A percentile compares a stretch with the other conserved stretches of the same genome.
These are phyloP conservation scores for Temnothorax rugatulus DNA, from an alignment of 2,888 invertebrate species.

Conservation along the genomic window DNA sequence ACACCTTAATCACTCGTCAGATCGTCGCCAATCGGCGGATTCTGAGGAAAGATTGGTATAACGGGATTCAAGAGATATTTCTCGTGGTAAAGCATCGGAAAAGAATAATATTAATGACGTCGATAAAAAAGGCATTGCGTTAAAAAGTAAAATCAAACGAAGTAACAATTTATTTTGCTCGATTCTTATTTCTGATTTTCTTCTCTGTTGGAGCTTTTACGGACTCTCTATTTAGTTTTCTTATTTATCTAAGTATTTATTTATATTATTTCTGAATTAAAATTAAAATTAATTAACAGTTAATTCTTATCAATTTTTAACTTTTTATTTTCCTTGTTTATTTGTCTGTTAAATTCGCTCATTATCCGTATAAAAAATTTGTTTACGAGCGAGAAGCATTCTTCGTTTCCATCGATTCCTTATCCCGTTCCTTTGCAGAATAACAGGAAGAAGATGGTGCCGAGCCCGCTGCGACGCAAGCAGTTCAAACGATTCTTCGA, in stretches of 20 bases:
- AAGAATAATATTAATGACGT: background rate
- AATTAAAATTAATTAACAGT: slow-evolving; percentile 16
- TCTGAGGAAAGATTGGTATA: slow-evolving; percentile 90
- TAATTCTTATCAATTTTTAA: background rate
- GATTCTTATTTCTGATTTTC: background rate
- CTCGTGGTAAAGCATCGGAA: slow-evolving; percentile 86
- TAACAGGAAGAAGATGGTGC: slow-evolving; percentile 90
- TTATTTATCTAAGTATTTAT: background rate
- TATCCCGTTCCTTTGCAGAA: slow-evolving; percentile 86
- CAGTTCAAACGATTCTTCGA: slow-evolving; percentile 94
- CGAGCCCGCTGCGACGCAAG: slow-evolving; percentile 89
- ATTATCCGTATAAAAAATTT: background rate
- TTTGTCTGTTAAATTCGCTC: background rate
- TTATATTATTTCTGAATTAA: background rate
- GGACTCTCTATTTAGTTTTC: background rate
- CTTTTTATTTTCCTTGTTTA: background rate
- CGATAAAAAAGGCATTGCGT: background rate
- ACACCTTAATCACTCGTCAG: slow-evolving; percentile 87
- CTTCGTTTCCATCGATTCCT: background rate
- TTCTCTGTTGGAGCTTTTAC: too few relatives aligned
- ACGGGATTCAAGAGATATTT: slow-evolving; percentile 90
- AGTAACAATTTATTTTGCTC: background rate
- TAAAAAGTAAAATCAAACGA: background rate
- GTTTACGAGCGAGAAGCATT: background rate
- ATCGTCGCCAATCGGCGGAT: slow-evolving; percentile 90